Base-by-base conservation (phyloP, 2,113 vertebrate species). In the Felis chaus region DNA sequence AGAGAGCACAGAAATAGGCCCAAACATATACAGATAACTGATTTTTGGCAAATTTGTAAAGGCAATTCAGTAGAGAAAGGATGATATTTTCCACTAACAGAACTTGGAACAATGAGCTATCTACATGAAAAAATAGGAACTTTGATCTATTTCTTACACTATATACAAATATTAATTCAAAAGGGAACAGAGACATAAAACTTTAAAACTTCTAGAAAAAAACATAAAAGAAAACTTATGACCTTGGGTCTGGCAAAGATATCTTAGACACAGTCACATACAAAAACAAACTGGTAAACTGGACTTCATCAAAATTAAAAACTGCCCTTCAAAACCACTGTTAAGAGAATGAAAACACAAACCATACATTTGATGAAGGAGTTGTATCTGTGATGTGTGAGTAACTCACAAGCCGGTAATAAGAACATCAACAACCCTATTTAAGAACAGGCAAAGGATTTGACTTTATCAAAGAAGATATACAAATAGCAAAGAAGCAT, bases 391-490 rank as follows among this genome's bases (percentile, higher is more conserved):
- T 89, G 53, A 48, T 84, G 88, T 48, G 36, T 31, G 79, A 97
- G 85, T 71, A 93, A 7, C 48, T 91, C 48, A 89, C 68, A 71
- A 93, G 31, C 88, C n/a, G 79, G 57, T 48, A 86, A 82, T 65
- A 90, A 82, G 27, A 80, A 93, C 19, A 91, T 71, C 71, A 90
- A 73, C 27, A 89, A 84, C 4, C 41, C 31, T 91, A 73, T 82
- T 93, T 63, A 45, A 83, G 97, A 94, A 73, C 33, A 7, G n/a
- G 39, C 50, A 21, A 91, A 69, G 61, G 68, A 41, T 48, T 53
- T 93, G 48, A 63, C 41, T 92, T 97, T 74, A 69, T 19, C 18
- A 48, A 95, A 95, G 55, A 98, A 97, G 61, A 65, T 16, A 63
- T 5, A 50, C 25, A 39, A 25, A 91, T 33, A 84, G 21, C 50